These are phyloP conservation scores for Caenorhabditis briggsae DNA, from an alignment of 1,140 invertebrate species.

Conservation along the genomic window DNA sequence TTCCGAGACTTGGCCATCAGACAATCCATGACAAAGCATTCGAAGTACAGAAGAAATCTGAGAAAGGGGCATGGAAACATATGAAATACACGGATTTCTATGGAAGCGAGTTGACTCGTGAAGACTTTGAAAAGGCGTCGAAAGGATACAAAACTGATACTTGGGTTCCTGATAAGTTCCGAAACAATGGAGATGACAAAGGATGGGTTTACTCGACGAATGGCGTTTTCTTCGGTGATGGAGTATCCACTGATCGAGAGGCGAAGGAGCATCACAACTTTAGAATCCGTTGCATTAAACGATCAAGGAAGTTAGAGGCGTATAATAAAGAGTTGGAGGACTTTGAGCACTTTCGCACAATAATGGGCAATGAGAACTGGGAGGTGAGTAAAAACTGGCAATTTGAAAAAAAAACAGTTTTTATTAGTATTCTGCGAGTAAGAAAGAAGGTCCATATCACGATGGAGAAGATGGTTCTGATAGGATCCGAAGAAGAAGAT, in stretches of 20 bases:
- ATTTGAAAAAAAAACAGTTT: not conserved
- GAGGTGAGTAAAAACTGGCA: slow-evolving; percentile 43
- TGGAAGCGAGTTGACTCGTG: slow-evolving; percentile 59
- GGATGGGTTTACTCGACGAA: slow-evolving; percentile 70
- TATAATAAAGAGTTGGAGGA: slow-evolving; percentile 65
- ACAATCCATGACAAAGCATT: slow-evolving; percentile 70
- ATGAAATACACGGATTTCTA: slow-evolving; percentile 65
- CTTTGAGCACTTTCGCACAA: slow-evolving; percentile 60
- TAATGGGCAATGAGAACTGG: slow-evolving; percentile 66
- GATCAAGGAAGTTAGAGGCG: slow-evolving; percentile 19
- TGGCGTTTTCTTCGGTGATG: slow-evolving; percentile 64
- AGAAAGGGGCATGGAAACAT: slow-evolving; percentile 60
- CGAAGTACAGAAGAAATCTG: slow-evolving; percentile 68
- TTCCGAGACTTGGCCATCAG: slow-evolving; percentile 66
- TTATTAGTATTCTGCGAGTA: not conserved
- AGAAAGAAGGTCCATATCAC: slow-evolving; percentile 28
- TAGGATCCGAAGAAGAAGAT: not conserved
- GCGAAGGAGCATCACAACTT: slow-evolving; percentile 53
- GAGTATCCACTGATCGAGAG: slow-evolving; percentile 53
- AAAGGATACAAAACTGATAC: slow-evolving; percentile 61
- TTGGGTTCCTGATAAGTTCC: slow-evolving; percentile 67
- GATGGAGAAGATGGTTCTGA: slow-evolving; percentile 7
- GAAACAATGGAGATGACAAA: slow-evolving; percentile 66
- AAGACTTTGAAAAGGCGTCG: slow-evolving; percentile 59
- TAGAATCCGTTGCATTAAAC: slow-evolving; percentile 61